Percentiles rank a stretch among this genome's conserved stretches.
Evolutionary conservation across 2,888 invertebrate species (phyloP).

Genomic region (Melitaea athalia): DNA sequence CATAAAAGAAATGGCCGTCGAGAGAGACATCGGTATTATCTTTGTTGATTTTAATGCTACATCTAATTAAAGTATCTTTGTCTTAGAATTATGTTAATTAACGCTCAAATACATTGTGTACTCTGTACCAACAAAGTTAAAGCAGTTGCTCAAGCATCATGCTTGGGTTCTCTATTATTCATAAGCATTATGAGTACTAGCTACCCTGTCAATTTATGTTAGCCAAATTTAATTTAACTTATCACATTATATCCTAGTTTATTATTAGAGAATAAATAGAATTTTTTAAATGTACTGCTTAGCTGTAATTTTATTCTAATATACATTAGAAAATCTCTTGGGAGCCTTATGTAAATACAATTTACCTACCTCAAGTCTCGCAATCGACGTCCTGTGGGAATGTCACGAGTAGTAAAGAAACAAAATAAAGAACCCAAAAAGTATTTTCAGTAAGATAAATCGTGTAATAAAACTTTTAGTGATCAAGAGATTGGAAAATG

Average conservation of each 20-base stretch:
- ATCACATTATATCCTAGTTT: background rate
- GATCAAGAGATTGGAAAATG: constrained; percentile 77
- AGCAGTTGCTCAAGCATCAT: background rate
- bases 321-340: too few species aligned
- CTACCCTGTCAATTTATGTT: background rate
- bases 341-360: too few species aligned
- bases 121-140: background rate
- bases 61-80: constrained; percentile 6
- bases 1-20: constrained; percentile 92
- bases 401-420: background rate
- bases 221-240: background rate
- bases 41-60: background rate
- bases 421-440: background rate
- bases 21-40: constrained; percentile 86
- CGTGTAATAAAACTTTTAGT: constrained; percentile 55
- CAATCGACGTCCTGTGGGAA: background rate
- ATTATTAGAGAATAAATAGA: background rate
- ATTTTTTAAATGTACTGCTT: too few species aligned
- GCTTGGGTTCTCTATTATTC: background rate
- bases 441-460: background rate
- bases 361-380: background rate
- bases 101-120: background rate
- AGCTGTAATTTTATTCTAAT: too few species aligned
- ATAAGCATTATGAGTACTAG: background rate
- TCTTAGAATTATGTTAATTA: background rate